Base-by-base conservation (phyloP, 92 coral and sea anemone species). In the Heteractis magnifica region DNA sequence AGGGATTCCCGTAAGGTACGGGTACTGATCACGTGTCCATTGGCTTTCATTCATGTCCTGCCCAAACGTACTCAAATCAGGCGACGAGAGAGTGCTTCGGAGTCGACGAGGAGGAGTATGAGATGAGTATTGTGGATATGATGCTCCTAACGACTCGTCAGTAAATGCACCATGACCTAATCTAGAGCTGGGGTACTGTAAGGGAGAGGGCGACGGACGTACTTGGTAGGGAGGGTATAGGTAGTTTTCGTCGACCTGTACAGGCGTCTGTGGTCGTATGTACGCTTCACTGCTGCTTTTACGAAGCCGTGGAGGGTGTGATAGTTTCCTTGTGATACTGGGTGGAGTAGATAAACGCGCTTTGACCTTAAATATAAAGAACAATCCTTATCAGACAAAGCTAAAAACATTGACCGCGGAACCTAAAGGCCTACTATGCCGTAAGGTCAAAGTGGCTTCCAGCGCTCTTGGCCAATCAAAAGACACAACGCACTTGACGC, bases 21-120 rank as follows among this genome's bases (percentile, higher is more conserved):
- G 6, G 15, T 68, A 26, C 50, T 55, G 86, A 53, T 82, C 79
- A 72, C 86, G 86, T 53, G 84, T 9, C 84, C 84, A 81, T 18
- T 74, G 77, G 50, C 72, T 15, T 53, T 56, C 79, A 14, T 56
- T 52, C 13, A 58, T 16, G 9, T 74, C 87, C 34, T 77, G 86
- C 19, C 79, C 82, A 50, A 60, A 49, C 51, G 41, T 5, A 13
- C 79, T 65, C 20, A 90, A 88, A 76, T 90, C 93, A 59, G 93
- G 93, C 6, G 90, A 80, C 0, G 93, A 90, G 5, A 81, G 71
- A 16, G 89, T 85, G 64, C 83, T 81, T 21, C 84, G 78, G 21
- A 84, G 91, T 26, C 80, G 70, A 34, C 86, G 79, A 48, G 82
- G 79, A 10, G 55, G 81, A 14, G 76, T 8, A 55, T 49, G 79